Evolutionary conservation across 2,797 vertebrate species (phyloP).

Genomic region (Martes flavigula): DNA sequence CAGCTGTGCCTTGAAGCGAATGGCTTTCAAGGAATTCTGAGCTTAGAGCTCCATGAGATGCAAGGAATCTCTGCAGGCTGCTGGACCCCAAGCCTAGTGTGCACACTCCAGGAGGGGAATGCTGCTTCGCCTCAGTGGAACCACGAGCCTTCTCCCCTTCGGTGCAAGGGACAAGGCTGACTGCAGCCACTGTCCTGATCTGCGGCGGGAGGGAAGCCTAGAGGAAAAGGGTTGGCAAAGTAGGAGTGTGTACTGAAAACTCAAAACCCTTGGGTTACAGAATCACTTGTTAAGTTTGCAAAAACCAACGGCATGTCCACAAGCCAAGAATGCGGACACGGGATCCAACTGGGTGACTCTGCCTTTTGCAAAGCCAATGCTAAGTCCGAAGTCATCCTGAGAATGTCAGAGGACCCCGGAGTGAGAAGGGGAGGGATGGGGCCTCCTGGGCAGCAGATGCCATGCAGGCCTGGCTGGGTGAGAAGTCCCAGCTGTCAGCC

Average conservation of each 20-base stretch:
- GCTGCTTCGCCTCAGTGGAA: background rate
- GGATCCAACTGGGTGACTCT: background rate
- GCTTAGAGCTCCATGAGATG: background rate
- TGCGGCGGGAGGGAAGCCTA: no score
- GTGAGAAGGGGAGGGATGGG: background rate
- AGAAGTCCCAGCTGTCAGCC: background rate
- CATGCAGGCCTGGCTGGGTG: background rate
- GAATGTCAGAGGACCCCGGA: background rate
- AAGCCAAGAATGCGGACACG: background rate
- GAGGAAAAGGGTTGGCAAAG: background rate
- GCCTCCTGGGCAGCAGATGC: background rate
- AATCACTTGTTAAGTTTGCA: background rate
- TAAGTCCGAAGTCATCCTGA: background rate
- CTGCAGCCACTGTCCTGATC: background rate
- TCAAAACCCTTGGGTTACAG: background rate
- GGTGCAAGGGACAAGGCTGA: background rate
- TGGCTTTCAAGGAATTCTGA: constrained; percentile 37
- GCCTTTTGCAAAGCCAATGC: background rate
- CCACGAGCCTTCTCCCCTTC: background rate
- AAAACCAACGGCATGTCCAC: background rate
- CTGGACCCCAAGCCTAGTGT: background rate
- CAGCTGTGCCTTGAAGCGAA: background rate
- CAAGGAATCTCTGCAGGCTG: background rate
- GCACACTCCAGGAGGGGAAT: accelerated
- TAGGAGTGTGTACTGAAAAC: background rate